Evolutionary conservation across 2,888 invertebrate genomes (phyloP).

Genomic region (Mellilla xanthometata): DNA sequence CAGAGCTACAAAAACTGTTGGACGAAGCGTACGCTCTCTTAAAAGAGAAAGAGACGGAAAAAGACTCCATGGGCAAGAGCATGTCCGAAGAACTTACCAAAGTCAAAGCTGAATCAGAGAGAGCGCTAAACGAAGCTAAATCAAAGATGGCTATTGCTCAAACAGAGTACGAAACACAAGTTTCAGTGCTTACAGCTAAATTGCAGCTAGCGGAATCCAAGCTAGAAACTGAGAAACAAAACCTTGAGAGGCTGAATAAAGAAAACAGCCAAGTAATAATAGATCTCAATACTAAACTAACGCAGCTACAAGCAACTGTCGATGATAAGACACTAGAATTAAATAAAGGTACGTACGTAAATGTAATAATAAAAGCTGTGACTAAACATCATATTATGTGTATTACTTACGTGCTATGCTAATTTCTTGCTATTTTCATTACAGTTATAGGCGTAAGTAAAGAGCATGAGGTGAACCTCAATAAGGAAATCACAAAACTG

Average conservation of each 20-base stretch:
- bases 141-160: slow-evolving; percentile 87
- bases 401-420: neutral
- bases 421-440: slow-evolving; percentile 30
- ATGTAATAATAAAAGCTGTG: too few species aligned
- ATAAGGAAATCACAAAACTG: slow-evolving; percentile 77
- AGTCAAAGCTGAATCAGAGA: slow-evolving; percentile 76
- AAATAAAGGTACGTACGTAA: slow-evolving; percentile 65
- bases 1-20: slow-evolving; percentile 74
- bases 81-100: slow-evolving; percentile 73
- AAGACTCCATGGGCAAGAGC: slow-evolving; percentile 74
- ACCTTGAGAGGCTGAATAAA: slow-evolving; percentile 69
- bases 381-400: too few species aligned
- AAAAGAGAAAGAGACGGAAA: slow-evolving; percentile 77
- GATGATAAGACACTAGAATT: slow-evolving; percentile 78
- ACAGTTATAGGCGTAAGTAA: slow-evolving; percentile 70
- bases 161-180: slow-evolving; percentile 82
- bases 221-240: slow-evolving; percentile 70
- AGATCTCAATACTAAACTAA: slow-evolving; percentile 71
- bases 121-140: slow-evolving; percentile 74
- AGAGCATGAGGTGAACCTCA: slow-evolving; percentile 74
- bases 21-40: slow-evolving; percentile 78
- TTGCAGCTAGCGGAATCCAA: slow-evolving; percentile 79
- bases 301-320: slow-evolving; percentile 72
- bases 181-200: slow-evolving; percentile 78
- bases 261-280: slow-evolving; percentile 73